Conservation (phyloP, 2,888 invertebrate genomes). For the Fabriciana adippe region DNA sequence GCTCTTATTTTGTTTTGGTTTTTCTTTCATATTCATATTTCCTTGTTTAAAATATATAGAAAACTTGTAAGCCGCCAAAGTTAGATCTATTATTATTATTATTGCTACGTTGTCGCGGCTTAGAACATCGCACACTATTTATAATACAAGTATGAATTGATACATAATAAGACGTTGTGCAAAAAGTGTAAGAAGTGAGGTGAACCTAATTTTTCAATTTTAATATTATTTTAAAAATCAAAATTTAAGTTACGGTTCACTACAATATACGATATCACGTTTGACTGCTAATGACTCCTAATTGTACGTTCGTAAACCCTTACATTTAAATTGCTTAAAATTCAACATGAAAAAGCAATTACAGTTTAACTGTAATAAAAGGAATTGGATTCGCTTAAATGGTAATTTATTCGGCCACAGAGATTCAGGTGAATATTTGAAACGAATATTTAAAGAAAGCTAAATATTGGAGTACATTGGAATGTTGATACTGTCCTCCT, state of each 20-base stretch:
- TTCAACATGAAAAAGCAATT: slow-evolving; percentile 24
- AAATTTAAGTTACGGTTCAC: neutral
- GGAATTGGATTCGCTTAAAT: slow-evolving; percentile 20
- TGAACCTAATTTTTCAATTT: no score
- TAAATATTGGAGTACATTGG: slow-evolving; percentile 5
- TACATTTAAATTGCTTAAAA: slow-evolving; percentile 13
- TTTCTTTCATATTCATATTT: no score
- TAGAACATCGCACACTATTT: no score
- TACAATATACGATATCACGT: neutral
- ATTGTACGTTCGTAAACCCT: slow-evolving; percentile 4
- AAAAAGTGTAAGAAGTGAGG: no score
- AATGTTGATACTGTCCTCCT: neutral
- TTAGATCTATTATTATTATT: no score
- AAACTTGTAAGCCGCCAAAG: no score
- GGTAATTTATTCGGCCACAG: slow-evolving; percentile 26
- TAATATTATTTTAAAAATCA: no score
- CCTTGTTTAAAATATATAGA: no score
- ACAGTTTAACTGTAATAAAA: slow-evolving; percentile 22
- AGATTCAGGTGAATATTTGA: slow-evolving; percentile 21
- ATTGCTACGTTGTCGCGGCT: no score
- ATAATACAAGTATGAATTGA: no score
- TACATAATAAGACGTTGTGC: no score
- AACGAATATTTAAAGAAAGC: slow-evolving; percentile 1
- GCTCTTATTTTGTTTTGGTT: no score
- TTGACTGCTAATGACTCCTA: slow-evolving; percentile 2